Percentiles rank a stretch among this genome's conserved stretches.
These are phyloP conservation scores for Microcebus ravelobensis DNA, from an alignment of 2,113 vertebrate genomes.

Conservation along the genomic window DNA sequence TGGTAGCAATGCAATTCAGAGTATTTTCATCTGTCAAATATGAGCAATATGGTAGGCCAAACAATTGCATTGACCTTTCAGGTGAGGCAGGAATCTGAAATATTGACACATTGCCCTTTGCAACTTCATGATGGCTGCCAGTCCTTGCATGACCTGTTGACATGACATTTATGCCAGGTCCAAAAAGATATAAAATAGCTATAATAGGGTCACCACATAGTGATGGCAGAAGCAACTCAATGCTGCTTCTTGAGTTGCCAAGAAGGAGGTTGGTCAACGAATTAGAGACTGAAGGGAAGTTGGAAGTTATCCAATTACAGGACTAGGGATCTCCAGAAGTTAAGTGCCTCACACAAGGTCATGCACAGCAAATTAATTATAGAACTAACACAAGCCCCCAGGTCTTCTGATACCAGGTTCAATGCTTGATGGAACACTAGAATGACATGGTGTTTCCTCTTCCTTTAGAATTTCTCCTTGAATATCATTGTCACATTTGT, in stretches of 20 bases:
- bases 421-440: background rate
- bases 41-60: background rate
- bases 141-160: background rate
- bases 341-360: background rate
- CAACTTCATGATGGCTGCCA: constrained; percentile 38
- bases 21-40: background rate
- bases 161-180: constrained; percentile 17
- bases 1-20: background rate
- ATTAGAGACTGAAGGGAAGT: background rate
- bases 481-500: background rate
- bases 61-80: constrained; percentile 41
- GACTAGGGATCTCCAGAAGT: background rate
- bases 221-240: background rate
- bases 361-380: background rate
- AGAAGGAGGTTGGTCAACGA: background rate
- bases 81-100: constrained; percentile 9
- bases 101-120: constrained; percentile 22
- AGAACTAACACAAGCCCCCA: background rate
- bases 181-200: background rate
- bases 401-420: background rate
- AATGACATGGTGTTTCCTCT: background rate
- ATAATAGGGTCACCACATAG: background rate
- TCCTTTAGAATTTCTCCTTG: background rate
- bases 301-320: background rate
- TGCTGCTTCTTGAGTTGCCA: background rate